Evolutionary conservation across 1,140 invertebrate genomes (phyloP).

Genomic region (Neodiprion virginianus): DNA sequence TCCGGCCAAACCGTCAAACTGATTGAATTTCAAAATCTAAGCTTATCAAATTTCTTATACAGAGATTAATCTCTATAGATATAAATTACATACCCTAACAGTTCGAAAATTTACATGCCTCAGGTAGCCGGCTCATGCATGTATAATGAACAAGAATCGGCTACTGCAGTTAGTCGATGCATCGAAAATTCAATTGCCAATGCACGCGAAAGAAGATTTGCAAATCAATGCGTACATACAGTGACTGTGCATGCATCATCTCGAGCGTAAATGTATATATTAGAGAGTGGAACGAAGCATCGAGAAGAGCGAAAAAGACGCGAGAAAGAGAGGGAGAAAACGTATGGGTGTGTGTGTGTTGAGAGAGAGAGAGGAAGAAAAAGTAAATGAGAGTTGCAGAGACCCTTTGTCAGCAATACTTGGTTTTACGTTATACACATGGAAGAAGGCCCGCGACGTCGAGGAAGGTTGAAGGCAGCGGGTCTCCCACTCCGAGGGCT

Average conservation of each 20-base stretch:
- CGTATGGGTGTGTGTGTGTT: neutral
- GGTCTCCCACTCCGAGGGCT: neutral
- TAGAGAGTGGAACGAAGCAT: neutral
- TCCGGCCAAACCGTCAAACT: too few relatives aligned
- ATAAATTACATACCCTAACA: too few relatives aligned
- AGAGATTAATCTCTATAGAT: too few relatives aligned
- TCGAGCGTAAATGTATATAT: too few relatives aligned
- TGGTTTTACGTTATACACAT: neutral
- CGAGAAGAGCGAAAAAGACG: neutral
- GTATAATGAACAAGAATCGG: too few relatives aligned
- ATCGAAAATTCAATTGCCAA: too few relatives aligned
- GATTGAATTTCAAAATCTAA: too few relatives aligned
- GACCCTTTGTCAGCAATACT: conserved; percentile 2
- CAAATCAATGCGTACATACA: neutral
- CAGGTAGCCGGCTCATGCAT: too few relatives aligned
- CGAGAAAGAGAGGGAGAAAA: neutral
- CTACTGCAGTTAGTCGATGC: too few relatives aligned
- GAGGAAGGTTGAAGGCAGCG: neutral
- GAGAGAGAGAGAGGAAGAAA: neutral
- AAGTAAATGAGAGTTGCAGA: neutral
- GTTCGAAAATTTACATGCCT: too few relatives aligned
- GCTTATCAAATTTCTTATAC: too few relatives aligned
- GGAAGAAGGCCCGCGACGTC: neutral
- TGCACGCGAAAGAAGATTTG: neutral
- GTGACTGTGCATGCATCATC: neutral